Conservation (phyloP, 2,888 invertebrate genomes). For the Ophioninae sp. region DNA sequence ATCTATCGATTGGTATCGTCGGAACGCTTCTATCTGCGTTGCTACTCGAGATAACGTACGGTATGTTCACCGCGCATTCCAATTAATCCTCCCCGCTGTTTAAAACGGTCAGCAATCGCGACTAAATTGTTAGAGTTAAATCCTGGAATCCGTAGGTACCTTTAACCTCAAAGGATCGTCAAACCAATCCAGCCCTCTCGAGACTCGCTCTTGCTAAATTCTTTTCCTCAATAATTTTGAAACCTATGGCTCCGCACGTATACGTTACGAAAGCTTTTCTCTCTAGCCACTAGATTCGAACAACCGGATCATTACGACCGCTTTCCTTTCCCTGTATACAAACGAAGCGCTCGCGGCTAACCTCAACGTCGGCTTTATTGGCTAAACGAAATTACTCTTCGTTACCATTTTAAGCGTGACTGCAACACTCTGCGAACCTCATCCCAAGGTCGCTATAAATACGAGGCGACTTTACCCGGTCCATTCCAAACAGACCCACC, state of each 20-base stretch:
- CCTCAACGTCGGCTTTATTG: conserved; percentile 7
- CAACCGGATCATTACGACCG: neutral
- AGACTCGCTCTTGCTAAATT: neutral
- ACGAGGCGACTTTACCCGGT: conserved; percentile 11
- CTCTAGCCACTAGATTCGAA: neutral
- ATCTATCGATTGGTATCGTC: neutral
- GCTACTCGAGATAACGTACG: neutral
- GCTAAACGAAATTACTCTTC: conserved; percentile 44
- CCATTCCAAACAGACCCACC: conserved; percentile 16
- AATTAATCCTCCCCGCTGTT: conserved; percentile 40
- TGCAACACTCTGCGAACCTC: neutral
- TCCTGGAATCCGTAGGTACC: neutral
- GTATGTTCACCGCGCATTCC: conserved; percentile 5
- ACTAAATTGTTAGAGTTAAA: conserved; percentile 19
- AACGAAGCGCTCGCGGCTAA: neutral
- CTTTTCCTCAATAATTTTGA: neutral
- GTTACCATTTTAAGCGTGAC: conserved; percentile 11
- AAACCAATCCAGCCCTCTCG: neutral
- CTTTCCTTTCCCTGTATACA: neutral
- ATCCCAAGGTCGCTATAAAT: neutral
- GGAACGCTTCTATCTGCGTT: neutral
- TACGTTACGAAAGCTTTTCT: neutral
- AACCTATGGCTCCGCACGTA: neutral
- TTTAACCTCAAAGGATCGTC: neutral
- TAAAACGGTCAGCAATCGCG: conserved; percentile 19